phyloP scores from a whole-genome alignment of 2,113 vertebrate species.

The Sterna hirundo region DNA sequence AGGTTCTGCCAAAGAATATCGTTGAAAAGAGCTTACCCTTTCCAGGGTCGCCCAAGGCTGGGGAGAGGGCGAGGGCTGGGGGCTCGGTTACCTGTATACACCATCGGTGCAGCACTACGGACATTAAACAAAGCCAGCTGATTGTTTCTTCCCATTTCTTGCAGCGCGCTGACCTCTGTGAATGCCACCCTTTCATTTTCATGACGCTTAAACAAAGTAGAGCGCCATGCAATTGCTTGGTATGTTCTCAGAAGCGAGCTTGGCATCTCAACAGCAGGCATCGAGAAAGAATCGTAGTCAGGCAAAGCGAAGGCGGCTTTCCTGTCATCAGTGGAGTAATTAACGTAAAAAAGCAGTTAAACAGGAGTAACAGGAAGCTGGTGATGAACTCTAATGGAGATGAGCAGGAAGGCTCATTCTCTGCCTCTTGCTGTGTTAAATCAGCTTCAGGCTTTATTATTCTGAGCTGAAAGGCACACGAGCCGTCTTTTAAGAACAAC shows the following conservation, averaged over 20 bases:
- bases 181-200: neutral
- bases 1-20: neutral
- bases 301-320: neutral
- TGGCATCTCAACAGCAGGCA: neutral
- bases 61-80: no score
- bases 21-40: neutral
- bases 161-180: neutral
- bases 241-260: neutral
- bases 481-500: neutral
- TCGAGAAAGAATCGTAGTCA: neutral
- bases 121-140: neutral
- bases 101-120: neutral
- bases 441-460: neutral
- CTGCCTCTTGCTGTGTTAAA: neutral
- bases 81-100: neutral
- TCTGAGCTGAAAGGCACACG: neutral
- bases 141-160: neutral
- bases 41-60: neutral
- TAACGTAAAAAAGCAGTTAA: neutral
- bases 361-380: neutral
- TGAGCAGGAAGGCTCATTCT: neutral
- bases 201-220: neutral
- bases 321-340: neutral
- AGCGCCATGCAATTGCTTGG: neutral
- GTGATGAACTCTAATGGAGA: neutral